Percentiles rank a stretch among this genome's conserved stretches.
phyloP scores from a whole-genome alignment of 2,113 vertebrate genomes.

The Sminthopsis crassicaudata region DNA sequence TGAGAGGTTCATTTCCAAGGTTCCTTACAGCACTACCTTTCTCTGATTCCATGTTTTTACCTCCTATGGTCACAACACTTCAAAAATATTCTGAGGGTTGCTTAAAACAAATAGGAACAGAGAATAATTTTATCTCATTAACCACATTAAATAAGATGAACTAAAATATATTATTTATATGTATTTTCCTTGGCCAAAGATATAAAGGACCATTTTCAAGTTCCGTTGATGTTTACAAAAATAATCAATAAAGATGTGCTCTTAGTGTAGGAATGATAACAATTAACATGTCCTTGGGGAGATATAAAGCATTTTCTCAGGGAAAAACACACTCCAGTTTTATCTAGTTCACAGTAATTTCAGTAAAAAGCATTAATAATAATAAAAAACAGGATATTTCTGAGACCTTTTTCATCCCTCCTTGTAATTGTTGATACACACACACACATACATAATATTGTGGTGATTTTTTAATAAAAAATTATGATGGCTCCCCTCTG shows the following conservation, averaged over 20 bases:
- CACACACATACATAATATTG: background rate
- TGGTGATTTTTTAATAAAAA: background rate
- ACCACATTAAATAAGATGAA: background rate
- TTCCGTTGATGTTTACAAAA: background rate
- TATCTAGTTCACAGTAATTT: slow-evolving; percentile 3
- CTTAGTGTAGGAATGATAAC: background rate
- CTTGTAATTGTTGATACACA: background rate
- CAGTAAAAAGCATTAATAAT: slow-evolving; percentile 5
- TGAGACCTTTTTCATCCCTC: background rate
- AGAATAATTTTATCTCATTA: background rate
- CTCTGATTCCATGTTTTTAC: no score
- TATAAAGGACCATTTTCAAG: background rate
- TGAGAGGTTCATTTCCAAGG: no score
- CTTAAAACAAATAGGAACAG: background rate
- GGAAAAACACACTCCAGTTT: background rate
- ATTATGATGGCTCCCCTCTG: background rate
- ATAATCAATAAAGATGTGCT: background rate
- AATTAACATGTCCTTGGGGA: background rate
- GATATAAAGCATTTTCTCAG: background rate
- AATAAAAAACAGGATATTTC: background rate
- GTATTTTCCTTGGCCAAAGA: background rate
- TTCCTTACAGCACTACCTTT: no score
- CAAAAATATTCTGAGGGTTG: no score
- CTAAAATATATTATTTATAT: background rate
- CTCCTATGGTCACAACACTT: no score